Conservation (phyloP, 2,113 vertebrate genomes). For the Tonatia bakeri region DNA sequence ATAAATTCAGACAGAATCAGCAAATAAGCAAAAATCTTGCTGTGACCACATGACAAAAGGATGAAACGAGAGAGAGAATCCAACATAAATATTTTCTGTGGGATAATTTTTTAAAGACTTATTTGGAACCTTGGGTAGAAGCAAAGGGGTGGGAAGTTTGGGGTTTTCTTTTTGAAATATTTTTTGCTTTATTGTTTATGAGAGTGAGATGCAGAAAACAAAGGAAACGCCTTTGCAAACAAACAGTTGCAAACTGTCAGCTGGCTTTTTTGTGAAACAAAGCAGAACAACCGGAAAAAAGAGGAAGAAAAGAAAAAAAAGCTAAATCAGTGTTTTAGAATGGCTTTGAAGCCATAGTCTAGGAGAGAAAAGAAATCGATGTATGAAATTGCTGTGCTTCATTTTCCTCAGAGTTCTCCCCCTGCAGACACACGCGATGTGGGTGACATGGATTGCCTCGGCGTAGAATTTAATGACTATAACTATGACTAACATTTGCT, state of each 20-base stretch:
- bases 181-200: slow-evolving; percentile 23
- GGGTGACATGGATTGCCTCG: background rate
- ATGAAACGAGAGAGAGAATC: background rate
- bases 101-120: background rate
- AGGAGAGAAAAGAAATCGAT: background rate
- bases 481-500: background rate
- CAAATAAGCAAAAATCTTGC: background rate
- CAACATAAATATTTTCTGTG: background rate
- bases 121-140: background rate
- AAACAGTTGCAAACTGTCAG: slow-evolving; percentile 46
- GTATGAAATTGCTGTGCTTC: background rate
- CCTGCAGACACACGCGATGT: background rate
- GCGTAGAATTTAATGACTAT: background rate
- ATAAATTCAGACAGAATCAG: background rate
- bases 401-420: background rate
- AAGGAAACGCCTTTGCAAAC: slow-evolving; percentile 54
- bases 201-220: background rate
- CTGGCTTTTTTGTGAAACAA: background rate
- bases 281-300: background rate
- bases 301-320: background rate
- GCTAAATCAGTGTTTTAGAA: background rate
- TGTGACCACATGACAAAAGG: background rate
- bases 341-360: background rate
- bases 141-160: background rate
- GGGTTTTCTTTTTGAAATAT: background rate